Percentiles rank a stretch among this genome's conserved stretches.
Evolutionary conservation across 2,888 invertebrate genomes (phyloP).

Genomic region (Cryptosula pallasiana): DNA sequence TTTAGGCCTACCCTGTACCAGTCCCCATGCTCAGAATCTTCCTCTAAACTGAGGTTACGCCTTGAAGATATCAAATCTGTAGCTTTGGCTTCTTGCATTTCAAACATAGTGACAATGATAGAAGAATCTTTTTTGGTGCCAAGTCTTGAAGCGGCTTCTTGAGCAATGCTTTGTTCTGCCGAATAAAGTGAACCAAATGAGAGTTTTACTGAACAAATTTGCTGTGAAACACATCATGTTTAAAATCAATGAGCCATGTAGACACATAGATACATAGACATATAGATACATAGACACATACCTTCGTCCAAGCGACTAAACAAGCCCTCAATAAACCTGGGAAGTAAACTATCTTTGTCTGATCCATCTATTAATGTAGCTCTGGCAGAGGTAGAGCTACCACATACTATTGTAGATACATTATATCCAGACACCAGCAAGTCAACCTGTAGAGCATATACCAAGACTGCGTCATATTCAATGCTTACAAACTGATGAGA

Average conservation of each 20-base stretch:
- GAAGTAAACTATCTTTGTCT: background rate
- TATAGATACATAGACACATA: too few relatives aligned
- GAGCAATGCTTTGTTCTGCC: background rate
- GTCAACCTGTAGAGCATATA: slow-evolving; percentile 36
- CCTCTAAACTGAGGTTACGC: background rate
- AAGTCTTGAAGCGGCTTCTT: background rate
- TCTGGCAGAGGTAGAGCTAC: slow-evolving; percentile 25
- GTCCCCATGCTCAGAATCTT: slow-evolving; percentile 20
- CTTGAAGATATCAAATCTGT: slow-evolving; percentile 3
- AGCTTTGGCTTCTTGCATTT: background rate
- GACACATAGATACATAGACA: too few relatives aligned
- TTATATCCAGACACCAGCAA: slow-evolving; percentile 45
- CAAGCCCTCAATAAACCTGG: background rate
- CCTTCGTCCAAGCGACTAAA: background rate
- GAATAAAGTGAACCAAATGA: too few relatives aligned
- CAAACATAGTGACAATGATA: background rate
- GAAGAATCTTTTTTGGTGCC: background rate
- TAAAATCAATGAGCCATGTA: too few relatives aligned
- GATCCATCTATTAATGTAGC: background rate
- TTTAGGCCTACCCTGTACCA: background rate
- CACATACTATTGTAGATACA: slow-evolving; percentile 41
- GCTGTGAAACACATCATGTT: too few relatives aligned
- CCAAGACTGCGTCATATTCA: too few relatives aligned
- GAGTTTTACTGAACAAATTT: too few relatives aligned
- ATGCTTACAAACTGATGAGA: too few relatives aligned